phyloP scores from a whole-genome alignment of 1,140 invertebrate genomes.

The Pogonognathellus flavescens region DNA sequence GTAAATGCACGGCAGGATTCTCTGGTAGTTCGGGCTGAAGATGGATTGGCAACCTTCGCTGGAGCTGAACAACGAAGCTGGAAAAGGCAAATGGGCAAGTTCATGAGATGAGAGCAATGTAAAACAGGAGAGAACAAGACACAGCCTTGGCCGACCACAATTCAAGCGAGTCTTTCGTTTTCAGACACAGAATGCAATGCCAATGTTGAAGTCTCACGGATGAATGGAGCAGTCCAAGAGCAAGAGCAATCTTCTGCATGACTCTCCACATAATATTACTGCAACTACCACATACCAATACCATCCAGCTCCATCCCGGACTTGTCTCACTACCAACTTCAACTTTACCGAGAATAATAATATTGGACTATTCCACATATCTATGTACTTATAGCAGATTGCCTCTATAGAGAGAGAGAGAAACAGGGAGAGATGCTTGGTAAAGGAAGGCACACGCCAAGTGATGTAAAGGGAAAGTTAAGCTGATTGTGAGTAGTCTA shows the following conservation, averaged over 20 bases:
- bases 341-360: too few species aligned
- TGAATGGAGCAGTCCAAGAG: conserved; percentile 34
- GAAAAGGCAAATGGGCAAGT: neutral
- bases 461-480: neutral
- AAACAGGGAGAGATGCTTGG: neutral
- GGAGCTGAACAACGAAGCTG: neutral
- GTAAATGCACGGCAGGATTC: too few species aligned
- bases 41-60: too few species aligned
- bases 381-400: too few species aligned
- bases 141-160: neutral
- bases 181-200: conserved; percentile 27
- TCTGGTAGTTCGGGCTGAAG: too few species aligned
- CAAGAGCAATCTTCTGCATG: conserved; percentile 53
- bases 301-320: too few species aligned
- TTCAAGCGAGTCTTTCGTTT: conserved; percentile 14
- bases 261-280: neutral
- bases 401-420: neutral
- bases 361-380: too few species aligned
- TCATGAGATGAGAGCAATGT: neutral
- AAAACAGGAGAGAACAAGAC: neutral
- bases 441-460: neutral
- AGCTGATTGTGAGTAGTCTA: too few species aligned
- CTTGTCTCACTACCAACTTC: too few species aligned
- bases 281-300: neutral
- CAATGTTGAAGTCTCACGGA: conserved; percentile 26